phyloP scores from a whole-genome alignment of 2,113 vertebrate species.

The Collichthys lucidus region DNA sequence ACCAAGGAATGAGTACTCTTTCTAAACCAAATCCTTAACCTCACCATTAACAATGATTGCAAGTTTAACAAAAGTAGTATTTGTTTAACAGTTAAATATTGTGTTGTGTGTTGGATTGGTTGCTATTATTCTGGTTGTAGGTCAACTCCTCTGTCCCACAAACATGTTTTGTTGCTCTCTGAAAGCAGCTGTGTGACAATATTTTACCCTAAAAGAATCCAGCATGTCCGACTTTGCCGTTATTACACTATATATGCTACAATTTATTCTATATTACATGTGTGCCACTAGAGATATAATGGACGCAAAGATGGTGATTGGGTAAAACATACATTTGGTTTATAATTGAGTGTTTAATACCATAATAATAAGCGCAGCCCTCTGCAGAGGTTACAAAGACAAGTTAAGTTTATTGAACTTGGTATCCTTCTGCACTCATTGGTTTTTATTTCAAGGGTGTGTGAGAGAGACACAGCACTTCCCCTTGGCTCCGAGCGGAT shows the following conservation, averaged over 20 bases:
- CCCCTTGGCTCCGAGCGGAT: conserved; percentile 56
- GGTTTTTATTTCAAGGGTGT: conserved; percentile 71
- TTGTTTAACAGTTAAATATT: background rate
- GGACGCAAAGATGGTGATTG: conserved; percentile 5
- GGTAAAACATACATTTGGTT: conserved; percentile 22
- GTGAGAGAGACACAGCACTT: conserved; percentile 56
- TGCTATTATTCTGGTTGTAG: background rate
- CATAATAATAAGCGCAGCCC: conserved; percentile 13
- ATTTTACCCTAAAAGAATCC: conserved; percentile 3
- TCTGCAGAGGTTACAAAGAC: conserved; percentile 43
- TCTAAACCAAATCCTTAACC: background rate
- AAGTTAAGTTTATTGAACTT: conserved; percentile 72
- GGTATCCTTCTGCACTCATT: conserved; percentile 52
- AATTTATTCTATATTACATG: background rate
- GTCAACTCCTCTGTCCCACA: background rate
- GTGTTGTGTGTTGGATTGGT: background rate
- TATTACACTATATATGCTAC: background rate
- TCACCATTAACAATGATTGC: background rate
- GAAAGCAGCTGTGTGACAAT: conserved; percentile 23
- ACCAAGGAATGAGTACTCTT: conserved; percentile 29
- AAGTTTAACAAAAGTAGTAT: background rate
- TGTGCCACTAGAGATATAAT: conserved; percentile 30
- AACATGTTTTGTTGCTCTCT: conserved; percentile 13
- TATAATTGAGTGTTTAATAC: conserved; percentile 27
- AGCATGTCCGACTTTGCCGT: conserved; percentile 11